Evolutionary conservation across 2,888 invertebrate genomes (phyloP).

Genomic region (Drosophila setosimentum): DNA sequence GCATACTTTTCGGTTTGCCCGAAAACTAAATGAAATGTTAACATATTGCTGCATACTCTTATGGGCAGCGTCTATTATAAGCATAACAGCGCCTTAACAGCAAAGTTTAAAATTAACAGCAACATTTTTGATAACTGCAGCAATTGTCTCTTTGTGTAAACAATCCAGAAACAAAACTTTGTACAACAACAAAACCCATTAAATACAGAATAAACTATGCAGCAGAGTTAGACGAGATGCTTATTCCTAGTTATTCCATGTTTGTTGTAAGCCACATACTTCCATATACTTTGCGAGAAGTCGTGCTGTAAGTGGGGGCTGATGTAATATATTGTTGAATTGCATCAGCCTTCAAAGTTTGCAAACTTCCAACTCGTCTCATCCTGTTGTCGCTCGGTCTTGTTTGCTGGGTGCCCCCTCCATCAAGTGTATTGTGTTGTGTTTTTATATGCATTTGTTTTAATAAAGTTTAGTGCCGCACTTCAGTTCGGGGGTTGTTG

Average conservation of each 20-base stretch:
- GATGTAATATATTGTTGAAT: conserved; percentile 55
- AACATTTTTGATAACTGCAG: background rate
- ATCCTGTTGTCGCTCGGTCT: conserved; percentile 12
- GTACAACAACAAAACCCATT: background rate
- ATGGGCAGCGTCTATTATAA: background rate
- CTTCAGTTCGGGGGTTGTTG: conserved; percentile 18
- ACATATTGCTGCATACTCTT: conserved; percentile 12
- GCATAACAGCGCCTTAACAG: conserved; percentile 3
- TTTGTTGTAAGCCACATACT: conserved; percentile 3
- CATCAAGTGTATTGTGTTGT: conserved; percentile 27
- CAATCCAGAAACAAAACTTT: background rate
- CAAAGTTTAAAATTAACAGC: background rate
- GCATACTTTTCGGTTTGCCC: conserved; percentile 1
- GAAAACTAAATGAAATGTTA: fast-evolving
- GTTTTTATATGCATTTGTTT: conserved; percentile 36
- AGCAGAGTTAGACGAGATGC: background rate
- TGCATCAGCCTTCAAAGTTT: conserved; percentile 60
- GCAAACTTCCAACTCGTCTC: conserved; percentile 18
- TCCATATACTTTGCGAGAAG: conserved; percentile 2
- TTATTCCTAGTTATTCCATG: conserved; percentile 6
- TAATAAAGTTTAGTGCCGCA: conserved; percentile 37
- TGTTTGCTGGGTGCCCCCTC: conserved; percentile 34
- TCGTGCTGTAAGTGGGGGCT: conserved; percentile 32
- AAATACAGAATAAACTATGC: background rate
- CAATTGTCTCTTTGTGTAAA: background rate